Evolutionary conservation across 2,888 invertebrate species (phyloP).

Genomic region (Tipula vernalis): DNA sequence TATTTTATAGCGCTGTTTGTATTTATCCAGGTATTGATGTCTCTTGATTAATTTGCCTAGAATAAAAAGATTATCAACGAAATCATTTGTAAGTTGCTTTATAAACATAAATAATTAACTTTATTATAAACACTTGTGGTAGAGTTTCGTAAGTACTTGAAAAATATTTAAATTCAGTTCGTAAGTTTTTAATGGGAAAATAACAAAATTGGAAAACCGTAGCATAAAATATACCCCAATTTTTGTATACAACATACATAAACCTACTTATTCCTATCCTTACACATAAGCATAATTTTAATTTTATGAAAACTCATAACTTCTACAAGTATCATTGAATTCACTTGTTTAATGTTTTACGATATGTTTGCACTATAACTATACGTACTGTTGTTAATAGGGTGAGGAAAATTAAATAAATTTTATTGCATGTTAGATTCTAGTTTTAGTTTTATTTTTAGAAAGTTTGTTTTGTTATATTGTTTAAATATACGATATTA

Average conservation of each 20-base stretch:
- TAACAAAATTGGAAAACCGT: not conserved
- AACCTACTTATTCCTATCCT: not conserved
- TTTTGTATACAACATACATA: not conserved
- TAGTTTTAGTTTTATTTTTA: not conserved
- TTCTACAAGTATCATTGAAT: not conserved
- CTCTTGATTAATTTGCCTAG: not conserved
- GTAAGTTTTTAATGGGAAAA: too few species aligned
- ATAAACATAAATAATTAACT: too few species aligned
- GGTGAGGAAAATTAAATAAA: not conserved
- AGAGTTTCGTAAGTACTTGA: too few species aligned
- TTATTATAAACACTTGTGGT: too few species aligned
- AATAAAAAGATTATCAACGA: too few species aligned
- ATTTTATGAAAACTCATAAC: slow-evolving; percentile 4
- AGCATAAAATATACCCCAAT: not conserved
- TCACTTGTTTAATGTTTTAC: not conserved
- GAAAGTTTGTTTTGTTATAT: not conserved
- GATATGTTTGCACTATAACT: not conserved
- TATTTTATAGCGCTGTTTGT: not conserved
- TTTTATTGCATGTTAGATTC: not conserved
- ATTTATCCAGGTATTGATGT: not conserved
- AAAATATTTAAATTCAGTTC: too few species aligned
- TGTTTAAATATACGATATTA: not conserved
- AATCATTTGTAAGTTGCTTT: too few species aligned
- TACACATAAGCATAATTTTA: not conserved
- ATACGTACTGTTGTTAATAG: not conserved